phyloP scores from a whole-genome alignment of 2,113 vertebrate genomes.

The Caranx ignobilis region DNA sequence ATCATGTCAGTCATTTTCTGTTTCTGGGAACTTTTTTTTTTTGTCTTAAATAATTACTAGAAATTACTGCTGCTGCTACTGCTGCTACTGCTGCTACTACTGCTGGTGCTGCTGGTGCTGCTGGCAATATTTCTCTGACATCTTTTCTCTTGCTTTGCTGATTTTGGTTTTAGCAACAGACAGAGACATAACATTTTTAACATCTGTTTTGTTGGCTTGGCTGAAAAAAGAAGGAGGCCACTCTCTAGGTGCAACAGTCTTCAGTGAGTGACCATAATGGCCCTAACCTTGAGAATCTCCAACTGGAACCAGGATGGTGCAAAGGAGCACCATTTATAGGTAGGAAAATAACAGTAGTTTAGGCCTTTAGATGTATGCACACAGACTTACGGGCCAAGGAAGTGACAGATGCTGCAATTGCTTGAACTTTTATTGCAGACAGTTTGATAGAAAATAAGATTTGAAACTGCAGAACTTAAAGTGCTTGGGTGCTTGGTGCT shows the following conservation, averaged over 20 bases:
- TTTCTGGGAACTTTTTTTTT: conserved; percentile 1
- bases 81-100: too few relatives aligned
- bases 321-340: conserved; percentile 2
- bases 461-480: conserved; percentile 12
- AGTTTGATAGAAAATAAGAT: conserved; percentile 12
- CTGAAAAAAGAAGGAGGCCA: background rate
- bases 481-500: background rate
- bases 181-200: background rate
- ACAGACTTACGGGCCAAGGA: conserved; percentile 13
- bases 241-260: background rate
- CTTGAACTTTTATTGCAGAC: conserved; percentile 24
- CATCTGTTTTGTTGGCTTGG: background rate
- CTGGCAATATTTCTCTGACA: background rate
- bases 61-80: too few relatives aligned
- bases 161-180: background rate
- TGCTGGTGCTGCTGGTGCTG: too few relatives aligned
- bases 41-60: background rate
- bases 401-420: conserved; percentile 33
- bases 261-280: background rate
- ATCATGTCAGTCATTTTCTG: background rate
- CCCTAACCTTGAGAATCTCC: background rate
- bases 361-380: background rate
- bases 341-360: conserved; percentile 5
- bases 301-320: background rate
- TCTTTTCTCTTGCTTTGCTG: background rate